Evolutionary conservation across 2,888 invertebrate genomes (phyloP).

Genomic region (Atherix ibis): DNA sequence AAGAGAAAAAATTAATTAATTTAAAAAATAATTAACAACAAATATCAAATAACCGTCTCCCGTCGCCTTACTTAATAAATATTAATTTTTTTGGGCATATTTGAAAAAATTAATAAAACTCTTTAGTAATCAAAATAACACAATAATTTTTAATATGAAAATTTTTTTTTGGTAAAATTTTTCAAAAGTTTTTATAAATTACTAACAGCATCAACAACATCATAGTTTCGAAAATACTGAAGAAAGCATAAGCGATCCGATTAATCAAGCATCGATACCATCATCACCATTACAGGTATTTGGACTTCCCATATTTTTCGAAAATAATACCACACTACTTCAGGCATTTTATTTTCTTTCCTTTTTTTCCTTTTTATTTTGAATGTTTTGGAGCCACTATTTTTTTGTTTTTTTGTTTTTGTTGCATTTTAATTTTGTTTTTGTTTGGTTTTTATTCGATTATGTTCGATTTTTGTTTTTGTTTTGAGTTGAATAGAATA

Average conservation of each 20-base stretch:
- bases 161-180: too few species aligned
- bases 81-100: too few species aligned
- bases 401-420: constrained; percentile 5
- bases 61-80: too few species aligned
- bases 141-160: too few species aligned
- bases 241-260: constrained; percentile 21
- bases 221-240: constrained; percentile 33
- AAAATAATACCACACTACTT: constrained; percentile 1
- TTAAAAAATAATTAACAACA: too few species aligned
- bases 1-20: too few species aligned
- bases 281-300: constrained; percentile 30
- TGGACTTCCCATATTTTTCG: constrained; percentile 2
- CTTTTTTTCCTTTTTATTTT: constrained; percentile 1
- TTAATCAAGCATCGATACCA: constrained; percentile 20
- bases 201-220: constrained; percentile 22
- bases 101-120: too few species aligned
- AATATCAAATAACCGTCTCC: too few species aligned
- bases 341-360: background rate
- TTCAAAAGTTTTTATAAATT: too few species aligned
- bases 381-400: constrained; percentile 2
- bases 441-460: constrained; percentile 6
- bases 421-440: constrained; percentile 5
- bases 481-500: too few species aligned
- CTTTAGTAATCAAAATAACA: too few species aligned
- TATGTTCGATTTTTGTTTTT: too few species aligned